Evolutionary conservation across 2,888 invertebrate genomes (phyloP).

Genomic region (Chrysodeixis includens): DNA sequence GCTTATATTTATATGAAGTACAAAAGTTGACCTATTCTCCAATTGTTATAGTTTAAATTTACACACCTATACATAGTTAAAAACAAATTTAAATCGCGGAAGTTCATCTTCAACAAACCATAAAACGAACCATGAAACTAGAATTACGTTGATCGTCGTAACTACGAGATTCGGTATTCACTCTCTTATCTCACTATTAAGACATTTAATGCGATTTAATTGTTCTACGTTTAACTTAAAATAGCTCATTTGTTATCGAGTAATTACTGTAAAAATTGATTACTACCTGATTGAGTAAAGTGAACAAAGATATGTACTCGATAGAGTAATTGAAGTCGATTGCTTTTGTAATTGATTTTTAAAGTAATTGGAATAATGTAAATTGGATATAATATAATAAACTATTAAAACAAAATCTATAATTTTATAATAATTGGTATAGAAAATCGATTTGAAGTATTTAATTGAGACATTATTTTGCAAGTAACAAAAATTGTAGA

Average conservation of each 20-base stretch:
- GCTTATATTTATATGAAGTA: too few relatives aligned
- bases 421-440: too few relatives aligned
- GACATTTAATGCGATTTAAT: not conserved
- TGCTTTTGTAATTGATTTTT: too few relatives aligned
- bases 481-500: not conserved
- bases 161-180: constrained; percentile 27
- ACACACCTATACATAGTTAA: constrained; percentile 19
- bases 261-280: constrained; percentile 4
- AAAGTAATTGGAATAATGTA: too few relatives aligned
- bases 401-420: too few relatives aligned
- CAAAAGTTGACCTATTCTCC: too few relatives aligned
- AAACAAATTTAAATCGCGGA: constrained; percentile 39
- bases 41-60: constrained; percentile 26
- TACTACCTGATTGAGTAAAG: not conserved
- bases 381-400: too few relatives aligned
- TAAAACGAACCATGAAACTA: constrained; percentile 27
- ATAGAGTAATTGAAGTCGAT: too few relatives aligned
- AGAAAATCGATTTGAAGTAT: too few relatives aligned
- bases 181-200: constrained; percentile 8
- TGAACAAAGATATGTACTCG: too few relatives aligned
- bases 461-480: too few relatives aligned
- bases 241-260: not conserved
- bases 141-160: constrained; percentile 25
- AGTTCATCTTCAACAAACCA: constrained; percentile 22
- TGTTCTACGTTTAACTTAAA: not conserved